A percentile compares a stretch with the other conserved stretches of the same genome.
Conservation (phyloP, 2,797 vertebrate species). For the Rhynchonycteris naso region DNA sequence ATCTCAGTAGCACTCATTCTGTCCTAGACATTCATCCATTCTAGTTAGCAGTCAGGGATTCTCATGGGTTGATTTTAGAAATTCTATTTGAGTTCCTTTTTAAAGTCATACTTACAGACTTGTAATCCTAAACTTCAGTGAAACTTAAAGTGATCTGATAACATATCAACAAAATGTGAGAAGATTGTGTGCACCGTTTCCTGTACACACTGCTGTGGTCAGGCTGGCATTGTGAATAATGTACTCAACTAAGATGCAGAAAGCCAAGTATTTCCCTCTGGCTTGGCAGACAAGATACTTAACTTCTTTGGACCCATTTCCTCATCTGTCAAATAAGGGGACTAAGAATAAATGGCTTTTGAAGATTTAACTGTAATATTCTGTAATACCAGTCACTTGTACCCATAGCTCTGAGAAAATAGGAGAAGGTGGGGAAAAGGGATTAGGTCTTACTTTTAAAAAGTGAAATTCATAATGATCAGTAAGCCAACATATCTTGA, state of each 20-base stretch:
- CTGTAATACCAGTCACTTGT: not conserved
- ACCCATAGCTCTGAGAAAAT: not conserved
- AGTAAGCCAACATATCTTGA: slow-evolving; percentile 24
- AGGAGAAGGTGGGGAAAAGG: not conserved
- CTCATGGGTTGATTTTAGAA: not conserved
- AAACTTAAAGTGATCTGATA: not conserved
- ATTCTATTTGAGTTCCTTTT: not conserved
- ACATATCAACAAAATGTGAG: not conserved
- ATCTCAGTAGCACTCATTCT: not conserved
- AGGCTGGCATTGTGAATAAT: not conserved
- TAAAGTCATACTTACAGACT: not conserved
- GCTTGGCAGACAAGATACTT: not conserved
- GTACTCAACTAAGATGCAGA: not conserved
- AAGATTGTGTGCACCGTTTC: not conserved
- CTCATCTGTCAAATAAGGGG: not conserved
- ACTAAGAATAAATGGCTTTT: not conserved
- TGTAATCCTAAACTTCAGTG: not conserved
- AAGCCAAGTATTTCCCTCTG: not conserved
- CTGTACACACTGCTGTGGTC: not conserved
- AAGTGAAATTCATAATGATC: slow-evolving; percentile 35
- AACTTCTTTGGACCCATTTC: not conserved
- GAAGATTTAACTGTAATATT: not conserved
- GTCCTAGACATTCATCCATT: not conserved
- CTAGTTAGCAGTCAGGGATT: not conserved
- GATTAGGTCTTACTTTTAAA: not conserved